Evolutionary conservation across 1,140 invertebrate species (phyloP), one percentile per base, ranked within the genome.

Genomic region (Planococcus citri): DNA sequence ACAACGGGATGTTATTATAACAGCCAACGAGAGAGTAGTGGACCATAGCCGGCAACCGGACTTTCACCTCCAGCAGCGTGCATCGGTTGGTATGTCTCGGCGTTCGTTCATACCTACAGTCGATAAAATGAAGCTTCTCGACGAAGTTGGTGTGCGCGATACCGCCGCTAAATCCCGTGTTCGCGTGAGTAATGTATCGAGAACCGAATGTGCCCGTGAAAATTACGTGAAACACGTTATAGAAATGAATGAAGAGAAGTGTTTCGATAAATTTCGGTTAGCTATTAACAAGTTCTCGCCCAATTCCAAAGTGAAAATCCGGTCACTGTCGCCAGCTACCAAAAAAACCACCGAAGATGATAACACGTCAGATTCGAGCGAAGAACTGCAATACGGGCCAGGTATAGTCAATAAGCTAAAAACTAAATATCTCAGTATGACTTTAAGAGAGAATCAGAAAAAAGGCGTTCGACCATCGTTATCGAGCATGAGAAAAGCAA

Each of bases 391-490:
- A 73, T 95, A 95, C 79, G 92, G 92, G 0, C 92, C 92, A 12
- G 92, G 92, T 8, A 94, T 95, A 74, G 92, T 95, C 3, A 91
- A 89, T 73, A 88, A 88, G 75, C 80, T 94, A 58, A 87, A 90
- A 75, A 88, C 88, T 75, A 88, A 89, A 74, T 94, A 92, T 77
- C 82, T 94, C 70, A 91, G 88, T 75, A 80, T 94, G 38, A 88
- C 89, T 1, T 78, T 91, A 68, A 81, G 90, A 9, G 87, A 90
- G 73, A 81, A 80, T 58, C 82, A 82, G 37, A 80, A 76, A 72
- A 80, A 77, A 70, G 83, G 83, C 69, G 80, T 80, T 20, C 80
- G 87, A 25, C 83, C 82, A 4, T 83, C 85, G 1, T 81, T 89
- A 71, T 79, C 85, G 74, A 75, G 81, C 68, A 82, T 94, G 68